These are phyloP conservation scores for Megatriorchis doriae DNA, from an alignment of 2,113 vertebrate genomes.

Conservation along the genomic window DNA sequence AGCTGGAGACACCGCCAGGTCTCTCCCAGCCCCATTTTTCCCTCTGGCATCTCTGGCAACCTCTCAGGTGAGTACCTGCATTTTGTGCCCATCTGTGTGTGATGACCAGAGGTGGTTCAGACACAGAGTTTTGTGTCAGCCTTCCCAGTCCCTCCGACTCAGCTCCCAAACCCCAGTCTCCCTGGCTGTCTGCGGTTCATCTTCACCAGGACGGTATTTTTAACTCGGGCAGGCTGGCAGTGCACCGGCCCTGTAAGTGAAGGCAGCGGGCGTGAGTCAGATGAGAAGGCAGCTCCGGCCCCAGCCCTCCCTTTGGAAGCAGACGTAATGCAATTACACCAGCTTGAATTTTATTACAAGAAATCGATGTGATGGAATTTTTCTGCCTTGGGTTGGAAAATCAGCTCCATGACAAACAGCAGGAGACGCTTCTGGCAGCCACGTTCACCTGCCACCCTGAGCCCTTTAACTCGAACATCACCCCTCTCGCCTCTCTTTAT, in stretches of 20 bases:
- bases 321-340: neutral
- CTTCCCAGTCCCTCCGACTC: neutral
- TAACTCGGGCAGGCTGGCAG: neutral
- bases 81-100: neutral
- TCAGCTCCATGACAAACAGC: neutral
- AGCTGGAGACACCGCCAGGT: neutral
- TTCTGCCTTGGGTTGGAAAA: neutral
- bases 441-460: neutral
- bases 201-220: neutral
- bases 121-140: neutral
- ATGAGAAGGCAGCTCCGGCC: neutral
- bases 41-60: neutral
- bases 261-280: neutral
- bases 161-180: neutral
- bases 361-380: neutral
- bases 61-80: neutral
- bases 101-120: neutral
- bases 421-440: neutral
- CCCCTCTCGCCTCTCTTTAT: neutral
- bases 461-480: neutral
- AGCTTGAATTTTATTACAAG: neutral
- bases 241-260: fast-evolving
- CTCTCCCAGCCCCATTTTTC: neutral
- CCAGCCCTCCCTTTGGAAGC: neutral
- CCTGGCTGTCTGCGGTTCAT: neutral